Conservation (phyloP, 2,888 invertebrate genomes). For the Proisotoma minuta region DNA sequence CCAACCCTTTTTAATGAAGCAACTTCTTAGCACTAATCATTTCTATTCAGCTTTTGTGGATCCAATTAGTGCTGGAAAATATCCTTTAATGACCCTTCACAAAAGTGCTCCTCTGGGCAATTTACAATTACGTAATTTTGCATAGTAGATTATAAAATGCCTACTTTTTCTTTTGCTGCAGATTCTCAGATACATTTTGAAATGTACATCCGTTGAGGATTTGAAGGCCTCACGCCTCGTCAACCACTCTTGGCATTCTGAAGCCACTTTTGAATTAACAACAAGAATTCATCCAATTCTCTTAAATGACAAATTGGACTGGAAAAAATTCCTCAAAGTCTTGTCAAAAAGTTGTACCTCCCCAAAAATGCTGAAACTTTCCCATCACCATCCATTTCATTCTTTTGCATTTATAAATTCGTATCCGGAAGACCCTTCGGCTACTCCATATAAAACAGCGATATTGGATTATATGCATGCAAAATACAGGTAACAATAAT, state of each 20-base stretch:
- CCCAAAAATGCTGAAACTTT: conserved; percentile 15
- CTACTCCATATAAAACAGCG: conserved; percentile 31
- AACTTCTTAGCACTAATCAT: too few relatives aligned
- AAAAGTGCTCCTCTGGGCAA: too few relatives aligned
- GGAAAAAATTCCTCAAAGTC: conserved; percentile 35
- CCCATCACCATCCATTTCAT: conserved; percentile 26
- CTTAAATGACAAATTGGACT: conserved; percentile 31
- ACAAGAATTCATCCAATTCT: conserved; percentile 26
- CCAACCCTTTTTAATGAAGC: too few relatives aligned
- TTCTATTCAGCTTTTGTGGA: too few relatives aligned
- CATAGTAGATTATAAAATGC: too few relatives aligned
- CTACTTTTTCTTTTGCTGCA: too few relatives aligned
- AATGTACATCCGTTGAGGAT: conserved; percentile 28
- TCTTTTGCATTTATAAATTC: conserved; percentile 25
- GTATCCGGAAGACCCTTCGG: conserved; percentile 34
- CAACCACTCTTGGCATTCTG: conserved; percentile 31
- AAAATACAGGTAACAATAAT: conserved; percentile 1
- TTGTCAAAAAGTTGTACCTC: conserved; percentile 26
- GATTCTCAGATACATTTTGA: conserved; percentile 24
- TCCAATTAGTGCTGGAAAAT: too few relatives aligned
- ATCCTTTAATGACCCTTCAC: too few relatives aligned
- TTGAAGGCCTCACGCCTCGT: conserved; percentile 31
- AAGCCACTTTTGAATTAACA: conserved; percentile 19
- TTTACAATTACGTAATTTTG: too few relatives aligned
- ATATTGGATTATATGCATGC: conserved; percentile 32